Evolutionary conservation across 2,113 vertebrate species (phyloP).

Genomic region (cattle (Bos taurus)): ARS-UCD2.0 NC_037341.1:141501-142000

Average conservation of each 20-base stretch:
- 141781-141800: not conserved
- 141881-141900: not conserved
- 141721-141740: not conserved
- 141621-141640: no score
- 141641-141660: no score
- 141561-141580: no score
- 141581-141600: no score
- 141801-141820: rapidly evolving
- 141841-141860: not conserved
- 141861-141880: not conserved
- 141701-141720: not conserved
- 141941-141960: not conserved
- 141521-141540: not conserved
- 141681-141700: not conserved
- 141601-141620: no score
- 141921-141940: not conserved
- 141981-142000: not conserved
- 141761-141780: not conserved
- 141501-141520: not conserved
- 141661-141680: no score
- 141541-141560: not conserved
- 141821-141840: not conserved
- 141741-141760: not conserved
- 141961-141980: not conserved
- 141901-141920: not conserved